phyloP scores from a whole-genome alignment of 1,140 invertebrate genomes.

The Lucilia cuprina region DNA sequence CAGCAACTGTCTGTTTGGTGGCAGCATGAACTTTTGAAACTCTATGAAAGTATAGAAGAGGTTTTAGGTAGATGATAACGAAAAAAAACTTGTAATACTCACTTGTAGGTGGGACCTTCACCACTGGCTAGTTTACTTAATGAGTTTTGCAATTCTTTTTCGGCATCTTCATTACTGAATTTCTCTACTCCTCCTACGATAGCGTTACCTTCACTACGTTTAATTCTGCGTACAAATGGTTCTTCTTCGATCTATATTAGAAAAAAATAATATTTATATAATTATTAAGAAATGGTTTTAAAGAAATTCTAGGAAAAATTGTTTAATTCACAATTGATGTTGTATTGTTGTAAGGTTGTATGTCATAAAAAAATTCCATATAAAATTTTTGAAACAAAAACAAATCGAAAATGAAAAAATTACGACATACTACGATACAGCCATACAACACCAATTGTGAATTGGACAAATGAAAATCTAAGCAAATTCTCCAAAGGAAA shows the following conservation, averaged over 20 bases:
- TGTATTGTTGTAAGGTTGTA: no score
- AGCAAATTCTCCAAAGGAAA: no score
- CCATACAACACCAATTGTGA: no score
- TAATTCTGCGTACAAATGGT: constrained; percentile 36
- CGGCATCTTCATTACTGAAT: constrained; percentile 49
- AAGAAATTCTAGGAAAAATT: not conserved
- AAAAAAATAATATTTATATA: not conserved
- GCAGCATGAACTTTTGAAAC: constrained; percentile 53
- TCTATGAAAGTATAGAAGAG: constrained; percentile 39
- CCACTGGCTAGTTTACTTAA: constrained; percentile 53
- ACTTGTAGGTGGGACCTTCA: constrained; percentile 57
- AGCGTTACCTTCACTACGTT: constrained; percentile 40
- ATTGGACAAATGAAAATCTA: not conserved
- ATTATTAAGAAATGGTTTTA: not conserved
- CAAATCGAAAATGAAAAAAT: no score
- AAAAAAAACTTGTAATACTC: not conserved
- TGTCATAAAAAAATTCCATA: no score
- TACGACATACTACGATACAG: no score
- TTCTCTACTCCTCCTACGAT: constrained; percentile 40
- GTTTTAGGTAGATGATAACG: not conserved
- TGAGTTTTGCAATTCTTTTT: constrained; percentile 46
- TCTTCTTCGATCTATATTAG: constrained; percentile 12
- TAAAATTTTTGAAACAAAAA: no score
- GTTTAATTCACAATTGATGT: no score
- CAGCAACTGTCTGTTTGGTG: constrained; percentile 49